Evolutionary conservation across 2,113 vertebrate genomes (phyloP).

Genomic region (Phocoena sinus): DNA sequence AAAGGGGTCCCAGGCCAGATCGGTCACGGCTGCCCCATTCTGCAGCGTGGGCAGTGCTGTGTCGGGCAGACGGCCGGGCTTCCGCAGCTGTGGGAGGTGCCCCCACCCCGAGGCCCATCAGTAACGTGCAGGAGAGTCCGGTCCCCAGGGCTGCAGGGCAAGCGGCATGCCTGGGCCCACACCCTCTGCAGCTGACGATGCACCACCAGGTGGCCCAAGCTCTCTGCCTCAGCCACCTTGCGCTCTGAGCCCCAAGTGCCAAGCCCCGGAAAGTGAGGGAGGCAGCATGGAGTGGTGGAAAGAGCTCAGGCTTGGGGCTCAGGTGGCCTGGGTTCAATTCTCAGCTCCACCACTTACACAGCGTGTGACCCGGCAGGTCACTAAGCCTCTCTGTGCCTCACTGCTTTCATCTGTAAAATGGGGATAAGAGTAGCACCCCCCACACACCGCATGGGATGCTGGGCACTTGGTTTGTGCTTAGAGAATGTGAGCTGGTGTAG

Average conservation of each 20-base stretch:
- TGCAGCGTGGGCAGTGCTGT: conserved; percentile 88
- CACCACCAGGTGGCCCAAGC: not conserved
- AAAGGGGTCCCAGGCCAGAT: conserved; percentile 95
- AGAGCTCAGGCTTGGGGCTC: not conserved
- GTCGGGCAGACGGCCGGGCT: conserved; percentile 89
- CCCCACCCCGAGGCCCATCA: not conserved
- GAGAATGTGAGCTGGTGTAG: not conserved
- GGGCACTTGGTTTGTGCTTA: not conserved
- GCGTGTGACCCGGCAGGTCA: conserved; percentile 12
- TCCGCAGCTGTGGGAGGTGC: conserved; percentile 83
- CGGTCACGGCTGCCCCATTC: conserved; percentile 86
- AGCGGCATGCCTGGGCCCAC: not conserved
- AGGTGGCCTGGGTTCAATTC: not conserved
- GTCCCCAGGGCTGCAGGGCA: not conserved
- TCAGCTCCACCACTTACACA: conserved; percentile 44
- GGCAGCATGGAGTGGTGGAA: not conserved
- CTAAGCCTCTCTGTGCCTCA: conserved; percentile 21
- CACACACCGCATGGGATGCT: not conserved
- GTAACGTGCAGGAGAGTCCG: not conserved
- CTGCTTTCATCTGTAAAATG: conserved; percentile 41
- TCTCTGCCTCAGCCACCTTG: not conserved
- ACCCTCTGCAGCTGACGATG: not conserved
- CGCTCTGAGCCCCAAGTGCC: not conserved
- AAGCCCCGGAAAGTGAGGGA: not conserved
- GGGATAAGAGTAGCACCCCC: not conserved